phyloP scores from a whole-genome alignment of 2,797 vertebrate species.

The Austrolebias charrua region DNA sequence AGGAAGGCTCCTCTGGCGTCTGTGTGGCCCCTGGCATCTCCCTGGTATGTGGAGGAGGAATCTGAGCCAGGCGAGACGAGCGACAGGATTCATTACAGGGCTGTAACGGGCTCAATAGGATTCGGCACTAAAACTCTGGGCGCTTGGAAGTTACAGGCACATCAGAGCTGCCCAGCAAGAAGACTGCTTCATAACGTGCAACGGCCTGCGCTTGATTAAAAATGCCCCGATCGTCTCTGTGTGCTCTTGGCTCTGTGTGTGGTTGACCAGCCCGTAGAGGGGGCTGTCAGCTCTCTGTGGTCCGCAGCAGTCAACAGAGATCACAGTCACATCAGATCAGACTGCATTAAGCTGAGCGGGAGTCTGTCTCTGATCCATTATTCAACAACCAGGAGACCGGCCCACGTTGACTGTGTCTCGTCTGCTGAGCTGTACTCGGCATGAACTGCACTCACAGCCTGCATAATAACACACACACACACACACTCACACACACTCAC shows the following conservation, averaged over 20 bases:
- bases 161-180: conserved; percentile 45
- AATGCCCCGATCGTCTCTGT: conserved; percentile 40
- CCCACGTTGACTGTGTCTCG: conserved; percentile 77
- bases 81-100: conserved; percentile 78
- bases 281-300: conserved; percentile 73
- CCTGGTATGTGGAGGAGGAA: conserved; percentile 80
- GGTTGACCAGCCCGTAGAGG: conserved; percentile 60
- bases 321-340: conserved; percentile 81
- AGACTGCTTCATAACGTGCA: conserved; percentile 35
- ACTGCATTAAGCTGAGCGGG: conserved; percentile 79
- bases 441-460: conserved; percentile 74
- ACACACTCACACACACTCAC: too few relatives aligned
- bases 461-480: conserved; percentile 65
- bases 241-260: conserved; percentile 33
- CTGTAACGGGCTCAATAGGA: conserved; percentile 69
- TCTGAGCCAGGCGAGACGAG: conserved; percentile 75
- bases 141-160: conserved; percentile 46
- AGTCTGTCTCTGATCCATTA: conserved; percentile 81
- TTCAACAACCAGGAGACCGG: conserved; percentile 79
- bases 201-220: conserved; percentile 57
- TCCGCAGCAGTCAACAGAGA: conserved; percentile 74
- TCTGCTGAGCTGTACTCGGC: conserved; percentile 72
- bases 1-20: conserved; percentile 80
- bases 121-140: conserved; percentile 61
- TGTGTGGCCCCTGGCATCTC: conserved; percentile 79